Base-by-base conservation (phyloP, 2,113 vertebrate species). In the Arizona elegans region DNA sequence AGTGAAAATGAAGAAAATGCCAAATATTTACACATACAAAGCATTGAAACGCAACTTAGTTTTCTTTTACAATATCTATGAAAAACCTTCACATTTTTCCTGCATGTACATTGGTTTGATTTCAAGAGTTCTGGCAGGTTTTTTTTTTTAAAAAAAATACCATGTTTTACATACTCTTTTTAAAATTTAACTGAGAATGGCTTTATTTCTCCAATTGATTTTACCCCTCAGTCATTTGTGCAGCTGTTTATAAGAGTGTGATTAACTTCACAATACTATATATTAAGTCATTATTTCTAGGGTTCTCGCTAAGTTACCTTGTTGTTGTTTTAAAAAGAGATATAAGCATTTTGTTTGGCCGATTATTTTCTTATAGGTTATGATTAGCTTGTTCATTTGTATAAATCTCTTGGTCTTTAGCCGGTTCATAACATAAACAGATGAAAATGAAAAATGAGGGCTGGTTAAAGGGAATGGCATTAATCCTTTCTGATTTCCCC, bases 131-230 rank as follows among this genome's bases (percentile, higher is more conserved):
- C 23, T 70, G 50, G 29, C 55, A 11, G 12, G 56, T 65, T 43
- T 2, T 43, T 43, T 43, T 43, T 43, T 38, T 81, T 19, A 26
- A 85, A 85, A 54, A n/a, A 23, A 33, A 43, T 7, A 6, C 52
- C 38, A 26, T 92, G 58, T 87, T 54, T 92, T 54, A 87, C 19
- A 65, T 54, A 65, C 47, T 53, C 58, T 53, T 87, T 81, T 58
- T 29, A 53, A 87, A 65, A 1, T 70, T 92, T 92, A 88, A 88
- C 54, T 92, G 21, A 59, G n/a, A 87, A 65, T 19, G 58, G 11
- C 38, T 87, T 70, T 88, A 92, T 54, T 88, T 23, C 86, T 53
- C 47, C 91, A 70, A 88, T 54, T 88, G 91, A 88, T 70, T 88
- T 92, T 70, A 50, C 33, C 33, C 8, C 75, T 43, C n/a, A 11